Conservation (phyloP, 2,113 vertebrate genomes). For the Crotalus horridus region DNA sequence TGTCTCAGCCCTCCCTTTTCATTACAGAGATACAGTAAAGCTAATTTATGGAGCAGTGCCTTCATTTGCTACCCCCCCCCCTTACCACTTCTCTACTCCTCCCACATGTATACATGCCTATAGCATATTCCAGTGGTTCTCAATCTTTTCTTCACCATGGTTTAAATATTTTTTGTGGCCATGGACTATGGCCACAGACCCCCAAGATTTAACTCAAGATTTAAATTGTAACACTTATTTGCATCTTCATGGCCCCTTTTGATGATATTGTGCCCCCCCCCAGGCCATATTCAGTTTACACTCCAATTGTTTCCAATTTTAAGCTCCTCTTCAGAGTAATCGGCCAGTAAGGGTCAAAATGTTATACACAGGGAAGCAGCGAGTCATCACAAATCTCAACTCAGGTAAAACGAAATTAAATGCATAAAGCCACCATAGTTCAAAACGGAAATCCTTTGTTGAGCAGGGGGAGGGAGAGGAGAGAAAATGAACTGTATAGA, state of each 20-base stretch:
- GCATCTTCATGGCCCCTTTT: neutral
- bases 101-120: neutral
- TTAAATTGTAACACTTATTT: neutral
- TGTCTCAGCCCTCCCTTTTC: neutral
- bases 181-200: too few relatives aligned
- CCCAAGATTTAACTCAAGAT: neutral
- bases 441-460: conserved; percentile 30
- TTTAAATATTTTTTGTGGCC: neutral
- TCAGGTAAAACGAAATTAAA: conserved; percentile 27
- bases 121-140: too few relatives aligned
- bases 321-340: conserved; percentile 17
- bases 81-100: neutral
- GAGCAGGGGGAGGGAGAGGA: neutral
- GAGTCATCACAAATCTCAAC: conserved; percentile 8
- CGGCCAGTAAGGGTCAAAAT: neutral
- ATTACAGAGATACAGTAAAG: neutral
- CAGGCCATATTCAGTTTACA: neutral
- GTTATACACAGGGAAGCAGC: neutral
- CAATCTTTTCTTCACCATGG: neutral
- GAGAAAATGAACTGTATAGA: neutral
- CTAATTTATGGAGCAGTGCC: neutral
- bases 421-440: neutral
- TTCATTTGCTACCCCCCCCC: neutral
- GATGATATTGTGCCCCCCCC: neutral
- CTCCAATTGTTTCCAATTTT: neutral